A percentile compares a stretch with the other conserved stretches of the same genome.
Conservation (phyloP, 1,140 invertebrate species). For the Calephelis virginiensis region DNA sequence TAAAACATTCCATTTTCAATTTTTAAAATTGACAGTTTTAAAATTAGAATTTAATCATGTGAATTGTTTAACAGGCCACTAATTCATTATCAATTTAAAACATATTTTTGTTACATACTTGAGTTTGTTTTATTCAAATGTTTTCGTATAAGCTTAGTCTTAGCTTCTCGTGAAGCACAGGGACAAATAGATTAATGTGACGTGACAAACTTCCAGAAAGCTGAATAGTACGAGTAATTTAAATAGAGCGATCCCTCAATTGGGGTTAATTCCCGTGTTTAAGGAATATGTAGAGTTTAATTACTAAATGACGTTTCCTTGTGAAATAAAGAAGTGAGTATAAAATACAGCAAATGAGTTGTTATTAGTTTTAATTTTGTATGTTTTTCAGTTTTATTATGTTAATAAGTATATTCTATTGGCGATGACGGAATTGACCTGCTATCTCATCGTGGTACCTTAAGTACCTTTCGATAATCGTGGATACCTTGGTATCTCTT, state of each 20-base stretch:
- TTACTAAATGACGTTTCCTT: slow-evolving; percentile 47
- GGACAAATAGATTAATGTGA: slow-evolving; percentile 47
- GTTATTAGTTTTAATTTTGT: not conserved
- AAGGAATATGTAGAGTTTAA: slow-evolving; percentile 74
- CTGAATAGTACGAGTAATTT: slow-evolving; percentile 72
- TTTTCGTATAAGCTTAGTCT: slow-evolving; percentile 10
- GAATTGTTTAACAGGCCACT: too few species aligned
- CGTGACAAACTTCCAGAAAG: slow-evolving; percentile 74
- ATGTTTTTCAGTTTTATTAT: not conserved
- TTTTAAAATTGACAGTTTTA: slow-evolving; percentile 8
- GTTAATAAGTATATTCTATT: too few species aligned
- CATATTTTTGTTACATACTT: too few species aligned
- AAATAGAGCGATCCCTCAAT: slow-evolving; percentile 77
- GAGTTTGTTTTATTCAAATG: not conserved
- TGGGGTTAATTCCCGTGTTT: slow-evolving; percentile 76
- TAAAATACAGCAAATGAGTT: slow-evolving; percentile 18
- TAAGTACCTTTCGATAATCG: too few species aligned
- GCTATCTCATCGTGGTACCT: too few species aligned
- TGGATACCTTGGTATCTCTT: too few species aligned
- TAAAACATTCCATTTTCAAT: slow-evolving; percentile 21
- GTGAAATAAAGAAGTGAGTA: slow-evolving; percentile 33
- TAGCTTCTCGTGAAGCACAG: slow-evolving; percentile 12
- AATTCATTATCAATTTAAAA: too few species aligned
- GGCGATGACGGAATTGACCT: too few species aligned
- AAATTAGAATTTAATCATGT: slow-evolving; percentile 3